Percentiles rank a stretch among this genome's conserved stretches.
Conservation (phyloP, 2,888 invertebrate species). For the Diaperis boleti region DNA sequence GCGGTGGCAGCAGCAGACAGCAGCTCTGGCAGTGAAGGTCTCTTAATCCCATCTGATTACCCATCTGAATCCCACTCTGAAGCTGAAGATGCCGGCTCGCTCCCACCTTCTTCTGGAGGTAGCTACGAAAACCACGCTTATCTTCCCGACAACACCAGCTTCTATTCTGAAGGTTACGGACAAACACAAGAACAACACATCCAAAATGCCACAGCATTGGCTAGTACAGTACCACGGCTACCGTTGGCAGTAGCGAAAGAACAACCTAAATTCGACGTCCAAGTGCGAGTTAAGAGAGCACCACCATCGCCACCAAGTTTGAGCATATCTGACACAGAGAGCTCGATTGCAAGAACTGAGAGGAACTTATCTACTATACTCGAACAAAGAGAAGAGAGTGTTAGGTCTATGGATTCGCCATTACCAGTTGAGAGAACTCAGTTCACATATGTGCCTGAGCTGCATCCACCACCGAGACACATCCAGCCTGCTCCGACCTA, state of each 20-base stretch:
- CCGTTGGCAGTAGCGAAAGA: constrained; percentile 70
- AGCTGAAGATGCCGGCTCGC: constrained; percentile 77
- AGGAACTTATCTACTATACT: constrained; percentile 81
- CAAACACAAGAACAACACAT: constrained; percentile 67
- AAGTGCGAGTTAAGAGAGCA: constrained; percentile 85
- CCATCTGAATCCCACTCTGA: constrained; percentile 93
- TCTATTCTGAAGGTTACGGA: constrained; percentile 76
- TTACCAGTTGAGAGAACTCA: constrained; percentile 73
- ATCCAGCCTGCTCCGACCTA: constrained; percentile 78
- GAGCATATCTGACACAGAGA: constrained; percentile 79
- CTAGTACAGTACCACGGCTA: constrained; percentile 66
- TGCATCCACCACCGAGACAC: constrained; percentile 76
- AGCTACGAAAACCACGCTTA: constrained; percentile 82
- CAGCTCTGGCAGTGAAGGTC: constrained; percentile 79
- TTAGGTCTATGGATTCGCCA: constrained; percentile 77
- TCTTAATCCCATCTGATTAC: constrained; percentile 88
- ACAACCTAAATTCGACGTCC: constrained; percentile 84
- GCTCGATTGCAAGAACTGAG: constrained; percentile 73
- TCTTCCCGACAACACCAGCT: constrained; percentile 76
- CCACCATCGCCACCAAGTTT: constrained; percentile 81
- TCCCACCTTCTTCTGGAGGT: constrained; percentile 76
- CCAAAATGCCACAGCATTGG: constrained; percentile 69
- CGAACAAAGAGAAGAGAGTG: constrained; percentile 82
- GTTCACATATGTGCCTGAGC: constrained; percentile 80
- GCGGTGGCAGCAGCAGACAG: constrained; percentile 75